These are phyloP conservation scores for Erinaceus europaeus DNA, from an alignment of 2,113 vertebrate genomes.

Conservation along the genomic window DNA sequence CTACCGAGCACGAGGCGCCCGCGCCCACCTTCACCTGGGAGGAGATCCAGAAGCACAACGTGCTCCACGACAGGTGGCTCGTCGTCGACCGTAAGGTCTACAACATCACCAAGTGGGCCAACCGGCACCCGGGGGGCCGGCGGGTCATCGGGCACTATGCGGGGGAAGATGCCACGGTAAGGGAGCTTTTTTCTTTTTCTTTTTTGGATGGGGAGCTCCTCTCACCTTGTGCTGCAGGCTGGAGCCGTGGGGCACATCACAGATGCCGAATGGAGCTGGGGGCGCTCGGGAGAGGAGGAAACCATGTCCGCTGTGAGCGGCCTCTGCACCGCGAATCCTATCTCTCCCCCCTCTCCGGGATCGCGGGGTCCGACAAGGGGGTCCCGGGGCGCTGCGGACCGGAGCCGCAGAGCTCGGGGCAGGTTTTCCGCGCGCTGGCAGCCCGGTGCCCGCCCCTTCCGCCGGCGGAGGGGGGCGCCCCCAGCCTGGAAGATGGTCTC, in stretches of 20 bases:
- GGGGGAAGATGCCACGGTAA: slow-evolving; percentile 96
- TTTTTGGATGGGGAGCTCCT: not conserved
- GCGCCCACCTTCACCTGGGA: slow-evolving; percentile 89
- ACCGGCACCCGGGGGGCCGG: slow-evolving; percentile 89
- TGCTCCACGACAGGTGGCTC: slow-evolving; percentile 90
- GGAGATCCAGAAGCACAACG: slow-evolving; percentile 92
- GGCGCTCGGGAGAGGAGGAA: not conserved
- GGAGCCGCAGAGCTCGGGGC: not conserved
- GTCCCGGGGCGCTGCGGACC: too few relatives aligned
- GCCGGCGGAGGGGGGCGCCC: too few relatives aligned
- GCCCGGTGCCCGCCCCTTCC: too few relatives aligned
- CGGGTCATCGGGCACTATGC: slow-evolving; percentile 91
- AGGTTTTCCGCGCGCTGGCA: not conserved
- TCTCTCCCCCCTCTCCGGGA: too few relatives aligned
- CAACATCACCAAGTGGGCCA: slow-evolving; percentile 89
- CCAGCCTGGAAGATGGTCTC: too few relatives aligned
- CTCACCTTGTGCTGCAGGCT: not conserved
- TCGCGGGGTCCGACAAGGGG: too few relatives aligned
- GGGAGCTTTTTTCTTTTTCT: too few relatives aligned
- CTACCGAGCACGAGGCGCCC: slow-evolving; percentile 70
- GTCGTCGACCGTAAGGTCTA: slow-evolving; percentile 96
- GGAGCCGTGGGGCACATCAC: not conserved
- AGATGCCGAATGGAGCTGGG: not conserved
- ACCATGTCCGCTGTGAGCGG: not conserved
- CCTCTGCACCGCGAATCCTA: too few relatives aligned